Evolutionary conservation across 2,888 invertebrate genomes (phyloP), one percentile per base, ranked within the genome.

Genomic region (Ypsolopha scabrella): DNA sequence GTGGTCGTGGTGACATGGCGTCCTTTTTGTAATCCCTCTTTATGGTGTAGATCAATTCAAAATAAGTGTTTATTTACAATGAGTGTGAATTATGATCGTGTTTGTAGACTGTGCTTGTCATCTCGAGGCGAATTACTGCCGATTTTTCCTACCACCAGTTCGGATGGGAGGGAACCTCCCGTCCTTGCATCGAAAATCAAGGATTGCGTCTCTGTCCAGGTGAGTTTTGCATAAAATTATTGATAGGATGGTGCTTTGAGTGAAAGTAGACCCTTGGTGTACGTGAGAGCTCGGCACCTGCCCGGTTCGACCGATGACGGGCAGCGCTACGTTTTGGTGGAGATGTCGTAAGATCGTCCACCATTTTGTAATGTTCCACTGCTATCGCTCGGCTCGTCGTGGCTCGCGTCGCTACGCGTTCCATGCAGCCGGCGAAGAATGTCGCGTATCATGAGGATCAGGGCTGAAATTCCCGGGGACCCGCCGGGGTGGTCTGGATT

Each of bases 161-260:
- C 80, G 73, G 82, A 80, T 80, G 82, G 80, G 72, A 70, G 80
- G 72, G 86, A 86, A 70, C 72, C 87, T 75, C 69, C 75, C 76
- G 75, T 87, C 68, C 82, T 92, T 63, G 88, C 86, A 56, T 86
- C 86, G 58, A 91, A 90, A 87, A 92, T 92, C 70, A 87, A 87
- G 69, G 87, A 88, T 67, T 90, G 89, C 67, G 82, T 92, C 60
- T 87, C 90, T 54, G 88, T 92, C 57, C 88, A 92, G 89, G 92
- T 92, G 80, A 72, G 89, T 81, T 70, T 65, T 68, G 57, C 67
- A 57, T 62, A 65, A 70, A 75, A 72, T 75, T 70, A 69, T 67
- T 63, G 63, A 61, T 67, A 69, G 61, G 70, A 64, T 65, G 69
- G 65, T 67, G 80, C 76, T 77, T 76, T 71, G 63, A 82, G 86